Conservation (phyloP, 2,888 invertebrate species). For the Tetranychus truncatus region DNA sequence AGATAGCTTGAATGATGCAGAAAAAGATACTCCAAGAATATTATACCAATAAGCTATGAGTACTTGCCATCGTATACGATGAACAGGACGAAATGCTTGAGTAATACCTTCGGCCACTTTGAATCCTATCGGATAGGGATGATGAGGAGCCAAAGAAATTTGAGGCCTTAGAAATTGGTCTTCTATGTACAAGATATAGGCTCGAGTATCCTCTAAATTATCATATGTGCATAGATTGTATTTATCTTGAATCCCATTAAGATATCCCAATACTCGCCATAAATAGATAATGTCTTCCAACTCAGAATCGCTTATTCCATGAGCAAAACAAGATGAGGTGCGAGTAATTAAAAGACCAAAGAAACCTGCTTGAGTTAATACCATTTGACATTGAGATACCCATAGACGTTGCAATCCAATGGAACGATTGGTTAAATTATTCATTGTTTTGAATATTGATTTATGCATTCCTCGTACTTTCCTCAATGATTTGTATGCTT, state of each 20-base stretch:
- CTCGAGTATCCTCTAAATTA: conserved; percentile 1
- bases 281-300: background rate
- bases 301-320: conserved; percentile 34
- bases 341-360: conserved; percentile 50
- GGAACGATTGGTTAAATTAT: background rate
- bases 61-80: background rate
- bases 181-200: background rate
- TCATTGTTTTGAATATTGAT: conserved; percentile 31
- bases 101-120: background rate
- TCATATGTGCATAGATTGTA: background rate
- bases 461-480: conserved; percentile 39
- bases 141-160: background rate
- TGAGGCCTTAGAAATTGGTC: background rate
- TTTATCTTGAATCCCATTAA: background rate
- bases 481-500: conserved; percentile 17
- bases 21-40: background rate
- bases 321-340: conserved; percentile 38
- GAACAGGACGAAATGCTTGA: background rate
- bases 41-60: conserved; percentile 1
- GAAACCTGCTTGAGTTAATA: conserved; percentile 67
- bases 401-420: conserved; percentile 32
- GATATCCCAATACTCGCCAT: conserved; percentile 5
- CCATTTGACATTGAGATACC: conserved; percentile 63
- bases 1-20: background rate
- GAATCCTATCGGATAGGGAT: background rate